Conservation (phyloP, 2,888 invertebrate species). For the Ormia ochracea region DNA sequence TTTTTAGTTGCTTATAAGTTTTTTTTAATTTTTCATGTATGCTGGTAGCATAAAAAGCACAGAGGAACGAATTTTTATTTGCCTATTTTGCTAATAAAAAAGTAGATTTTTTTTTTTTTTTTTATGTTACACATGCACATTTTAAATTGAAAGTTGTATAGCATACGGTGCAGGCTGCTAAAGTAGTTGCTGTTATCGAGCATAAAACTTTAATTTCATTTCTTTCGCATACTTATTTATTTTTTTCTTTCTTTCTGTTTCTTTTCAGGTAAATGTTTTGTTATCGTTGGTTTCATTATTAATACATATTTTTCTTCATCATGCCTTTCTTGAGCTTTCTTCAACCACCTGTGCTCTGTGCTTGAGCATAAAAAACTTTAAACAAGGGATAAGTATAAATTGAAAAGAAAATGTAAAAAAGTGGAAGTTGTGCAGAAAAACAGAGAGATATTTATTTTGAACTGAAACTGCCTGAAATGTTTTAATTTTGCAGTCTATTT, state of each 20-base stretch:
- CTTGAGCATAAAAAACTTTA: slow-evolving; percentile 8
- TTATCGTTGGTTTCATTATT: slow-evolving; percentile 34
- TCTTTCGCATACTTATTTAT: neutral
- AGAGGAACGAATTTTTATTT: neutral
- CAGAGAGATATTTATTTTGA: neutral
- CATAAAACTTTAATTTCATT: slow-evolving; percentile 44
- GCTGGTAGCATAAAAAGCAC: neutral
- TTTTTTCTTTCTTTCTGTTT: slow-evolving; percentile 2
- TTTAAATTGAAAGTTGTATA: neutral
- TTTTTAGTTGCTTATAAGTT: slow-evolving; percentile 1
- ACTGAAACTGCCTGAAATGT: slow-evolving; percentile 43
- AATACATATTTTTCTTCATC: neutral
- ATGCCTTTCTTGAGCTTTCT: neutral
- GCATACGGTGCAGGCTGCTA: neutral
- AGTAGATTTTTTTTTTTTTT: neutral
- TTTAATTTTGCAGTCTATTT: slow-evolving; percentile 3
- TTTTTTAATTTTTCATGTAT: slow-evolving; percentile 28
- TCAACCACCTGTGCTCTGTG: slow-evolving; percentile 23
- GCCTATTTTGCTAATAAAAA: slow-evolving; percentile 16
- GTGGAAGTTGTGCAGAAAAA: neutral
- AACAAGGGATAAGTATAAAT: slow-evolving; percentile 35
- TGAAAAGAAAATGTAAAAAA: neutral
- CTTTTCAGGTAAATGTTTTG: slow-evolving; percentile 51
- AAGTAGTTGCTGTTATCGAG: slow-evolving; percentile 16
- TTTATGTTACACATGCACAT: neutral